Evolutionary conservation across 2,113 vertebrate species (phyloP).

Genomic region (Ptilorrhoa leucosticta): DNA sequence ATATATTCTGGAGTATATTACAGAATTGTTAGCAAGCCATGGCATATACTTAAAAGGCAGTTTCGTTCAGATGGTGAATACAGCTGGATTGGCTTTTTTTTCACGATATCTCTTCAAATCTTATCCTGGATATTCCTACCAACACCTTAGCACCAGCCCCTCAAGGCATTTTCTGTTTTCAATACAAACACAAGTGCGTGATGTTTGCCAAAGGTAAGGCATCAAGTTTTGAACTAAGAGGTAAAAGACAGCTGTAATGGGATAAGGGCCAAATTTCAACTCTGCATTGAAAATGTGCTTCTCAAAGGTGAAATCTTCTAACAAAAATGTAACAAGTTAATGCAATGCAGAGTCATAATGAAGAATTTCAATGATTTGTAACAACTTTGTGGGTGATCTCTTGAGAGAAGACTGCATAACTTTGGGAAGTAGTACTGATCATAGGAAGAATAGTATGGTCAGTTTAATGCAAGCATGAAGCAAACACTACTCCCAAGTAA

Average conservation of each 20-base stretch:
- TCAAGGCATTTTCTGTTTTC: not conserved
- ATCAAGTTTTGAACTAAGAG: not conserved
- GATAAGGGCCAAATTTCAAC: not conserved
- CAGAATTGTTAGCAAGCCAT: not conserved
- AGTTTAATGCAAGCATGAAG: not conserved
- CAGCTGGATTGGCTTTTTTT: not conserved
- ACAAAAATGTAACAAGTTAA: not conserved
- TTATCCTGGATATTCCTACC: not conserved
- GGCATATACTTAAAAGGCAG: not conserved
- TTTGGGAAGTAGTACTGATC: not conserved
- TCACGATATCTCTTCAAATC: not conserved
- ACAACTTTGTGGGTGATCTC: not conserved
- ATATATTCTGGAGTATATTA: not conserved
- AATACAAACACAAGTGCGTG: accelerated
- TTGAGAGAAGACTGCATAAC: not conserved
- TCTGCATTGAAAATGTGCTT: not conserved
- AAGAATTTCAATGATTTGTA: not conserved
- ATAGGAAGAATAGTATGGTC: not conserved
- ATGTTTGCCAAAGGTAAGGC: not conserved
- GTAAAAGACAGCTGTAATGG: not conserved
- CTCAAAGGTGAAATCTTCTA: not conserved
- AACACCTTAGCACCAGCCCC: not conserved
- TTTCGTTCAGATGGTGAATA: not conserved
- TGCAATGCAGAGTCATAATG: not conserved
- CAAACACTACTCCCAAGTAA: not conserved